Evolutionary conservation across 2,888 invertebrate genomes (phyloP), one percentile per base, ranked within the genome.

Genomic region (Sinodicranocentrus sp.): DNA sequence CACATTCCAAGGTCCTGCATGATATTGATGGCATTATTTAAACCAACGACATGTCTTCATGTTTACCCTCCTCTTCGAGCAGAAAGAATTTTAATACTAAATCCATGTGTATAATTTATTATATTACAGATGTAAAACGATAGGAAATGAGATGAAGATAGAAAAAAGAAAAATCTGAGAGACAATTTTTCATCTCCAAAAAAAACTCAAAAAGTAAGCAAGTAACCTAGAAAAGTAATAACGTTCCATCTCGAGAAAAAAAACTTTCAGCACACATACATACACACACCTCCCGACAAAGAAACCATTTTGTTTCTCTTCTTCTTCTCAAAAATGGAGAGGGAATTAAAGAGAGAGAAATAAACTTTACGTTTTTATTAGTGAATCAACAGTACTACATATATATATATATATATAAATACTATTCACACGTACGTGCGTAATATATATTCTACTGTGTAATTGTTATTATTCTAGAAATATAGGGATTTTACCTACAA

Each of bases 1-100:
- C 96, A 96, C 91, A 96, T n/a, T n/a, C 96, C 91, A 97, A 97
- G 91, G 95, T 94, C 85, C 94, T 94, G 83, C 94, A 95, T 89
- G 94, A 94, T 84, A 95, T 95, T 89, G 95, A 65, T 80, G 86
- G 86, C 82, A 84, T 84, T 84, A 84, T 85, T 73, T 86, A 86
- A 84, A 33, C n/a, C n/a, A n/a, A n/a, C n/a, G n/a, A n/a, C n/a
- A n/a, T n/a, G n/a, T n/a, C n/a, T n/a, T n/a, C n/a, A n/a, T n/a
- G n/a, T n/a, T n/a, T n/a, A 78, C 52, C 39, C 59, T 23, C 57
- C 23, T 52, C 39, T 65, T 61, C 63, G 65, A 54, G 54, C 63
- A n/a, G 28, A 76, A 76, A 21, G n/a, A 48, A 48, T 61, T 76
- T 54, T 52, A 57, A 70, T 68, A 77, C 43, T 48, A 78, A 59